Evolutionary conservation across 64 coral and sea anemone genomes (phyloP).

Genomic region (Platygyra sinensis): DNA sequence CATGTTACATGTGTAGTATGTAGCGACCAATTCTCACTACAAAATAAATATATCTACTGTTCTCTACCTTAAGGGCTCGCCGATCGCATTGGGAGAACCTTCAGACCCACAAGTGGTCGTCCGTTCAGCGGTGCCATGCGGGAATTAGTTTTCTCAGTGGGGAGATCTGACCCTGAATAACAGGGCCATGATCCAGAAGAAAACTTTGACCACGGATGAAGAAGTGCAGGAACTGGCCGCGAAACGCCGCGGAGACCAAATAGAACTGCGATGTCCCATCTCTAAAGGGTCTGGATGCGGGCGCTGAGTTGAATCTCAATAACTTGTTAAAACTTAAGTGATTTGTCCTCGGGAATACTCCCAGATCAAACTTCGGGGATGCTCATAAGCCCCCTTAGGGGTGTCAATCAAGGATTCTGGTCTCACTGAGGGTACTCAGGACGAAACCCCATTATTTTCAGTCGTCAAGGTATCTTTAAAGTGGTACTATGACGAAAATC

Average conservation of each 20-base stretch:
- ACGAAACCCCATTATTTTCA: too few species aligned
- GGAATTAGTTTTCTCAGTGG: background rate
- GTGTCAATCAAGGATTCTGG: too few species aligned
- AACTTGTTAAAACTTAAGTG: too few species aligned
- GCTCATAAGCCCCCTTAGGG: too few species aligned
- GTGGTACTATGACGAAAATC: too few species aligned
- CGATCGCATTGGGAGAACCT: conserved; percentile 12
- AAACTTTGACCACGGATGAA: background rate
- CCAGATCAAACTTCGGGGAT: too few species aligned
- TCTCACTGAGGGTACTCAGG: too few species aligned
- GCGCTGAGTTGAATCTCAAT: too few species aligned
- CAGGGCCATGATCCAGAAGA: background rate
- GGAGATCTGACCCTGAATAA: background rate
- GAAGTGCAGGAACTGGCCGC: conserved; percentile 3
- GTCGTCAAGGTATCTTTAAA: too few species aligned
- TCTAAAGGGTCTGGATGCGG: too few species aligned
- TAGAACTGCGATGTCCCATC: background rate
- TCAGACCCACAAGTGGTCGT: background rate
- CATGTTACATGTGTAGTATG: too few species aligned
- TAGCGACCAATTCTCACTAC: background rate
- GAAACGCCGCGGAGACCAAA: background rate
- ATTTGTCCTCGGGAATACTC: too few species aligned
- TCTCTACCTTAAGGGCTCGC: background rate
- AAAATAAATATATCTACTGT: background rate
- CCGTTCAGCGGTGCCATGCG: background rate